These are phyloP conservation scores for Nephila pilipes DNA, from an alignment of 1,140 invertebrate genomes.

Conservation along the genomic window DNA sequence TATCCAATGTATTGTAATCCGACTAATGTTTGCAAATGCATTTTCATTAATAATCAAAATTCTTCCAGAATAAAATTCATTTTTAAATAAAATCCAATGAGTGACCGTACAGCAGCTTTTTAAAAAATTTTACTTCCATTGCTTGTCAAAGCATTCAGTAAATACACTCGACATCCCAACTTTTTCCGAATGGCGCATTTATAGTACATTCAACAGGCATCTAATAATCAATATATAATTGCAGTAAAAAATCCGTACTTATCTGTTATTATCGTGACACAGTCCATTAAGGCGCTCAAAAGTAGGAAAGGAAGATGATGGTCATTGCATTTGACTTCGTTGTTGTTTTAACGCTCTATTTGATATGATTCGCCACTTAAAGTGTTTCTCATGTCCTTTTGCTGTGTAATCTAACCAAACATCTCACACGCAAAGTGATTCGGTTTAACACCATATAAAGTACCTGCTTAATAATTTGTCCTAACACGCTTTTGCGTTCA, in stretches of 20 bases:
- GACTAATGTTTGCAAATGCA: too few relatives aligned
- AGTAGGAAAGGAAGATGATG: background rate
- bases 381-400: background rate
- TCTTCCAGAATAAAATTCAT: too few relatives aligned
- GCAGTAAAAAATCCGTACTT: background rate
- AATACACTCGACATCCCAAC: too few relatives aligned
- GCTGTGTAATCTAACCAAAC: background rate
- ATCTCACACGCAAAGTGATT: background rate
- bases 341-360: background rate
- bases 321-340: background rate
- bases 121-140: too few relatives aligned
- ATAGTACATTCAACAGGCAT: too few relatives aligned
- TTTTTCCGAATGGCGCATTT: too few relatives aligned
- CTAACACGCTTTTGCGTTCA: background rate
- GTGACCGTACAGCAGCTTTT: too few relatives aligned
- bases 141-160: too few relatives aligned
- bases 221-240: background rate
- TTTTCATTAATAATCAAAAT: too few relatives aligned
- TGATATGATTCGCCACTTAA: background rate
- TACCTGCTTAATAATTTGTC: background rate
- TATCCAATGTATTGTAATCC: too few relatives aligned
- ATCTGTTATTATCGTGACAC: background rate
- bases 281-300: background rate
- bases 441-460: background rate
- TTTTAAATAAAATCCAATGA: too few relatives aligned